A percentile compares a stretch with the other conserved stretches of the same genome.
These are phyloP conservation scores for Gandaritis pyraliata DNA, from an alignment of 2,888 invertebrate genomes.

Conservation along the genomic window DNA sequence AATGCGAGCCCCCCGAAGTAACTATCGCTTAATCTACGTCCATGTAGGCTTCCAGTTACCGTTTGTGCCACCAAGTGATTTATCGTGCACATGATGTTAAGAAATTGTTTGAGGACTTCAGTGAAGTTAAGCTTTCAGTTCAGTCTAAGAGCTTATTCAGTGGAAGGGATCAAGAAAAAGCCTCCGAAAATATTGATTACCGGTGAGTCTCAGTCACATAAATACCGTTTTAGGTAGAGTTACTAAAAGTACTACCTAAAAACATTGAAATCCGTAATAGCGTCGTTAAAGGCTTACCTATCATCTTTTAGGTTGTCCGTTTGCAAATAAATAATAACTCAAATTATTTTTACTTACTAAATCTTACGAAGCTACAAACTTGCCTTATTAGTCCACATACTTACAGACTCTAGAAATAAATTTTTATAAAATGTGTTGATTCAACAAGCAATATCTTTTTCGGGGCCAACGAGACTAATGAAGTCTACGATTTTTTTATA, in stretches of 20 bases:
- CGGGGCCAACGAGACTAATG: too few species aligned
- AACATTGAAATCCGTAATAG: neutral
- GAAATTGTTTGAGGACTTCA: conserved; percentile 58
- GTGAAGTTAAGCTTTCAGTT: conserved; percentile 54
- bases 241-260: too few species aligned
- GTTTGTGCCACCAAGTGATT: conserved; percentile 59
- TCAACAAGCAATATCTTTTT: too few species aligned
- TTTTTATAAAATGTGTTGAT: too few species aligned
- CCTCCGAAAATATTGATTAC: conserved; percentile 85
- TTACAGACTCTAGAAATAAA: too few species aligned
- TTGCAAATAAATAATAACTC: too few species aligned
- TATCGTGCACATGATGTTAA: conserved; percentile 63
- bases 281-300: too few species aligned
- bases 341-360: too few species aligned
- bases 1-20: conserved; percentile 61
- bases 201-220: conserved; percentile 65
- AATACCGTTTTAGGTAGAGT: neutral
- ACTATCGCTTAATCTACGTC: conserved; percentile 52
- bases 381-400: too few species aligned
- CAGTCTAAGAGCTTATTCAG: conserved; percentile 63
- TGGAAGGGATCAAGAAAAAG: conserved; percentile 52
- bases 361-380: too few species aligned
- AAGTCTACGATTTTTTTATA: too few species aligned
- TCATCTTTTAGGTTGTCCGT: too few species aligned
- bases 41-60: conserved; percentile 57